These are phyloP conservation scores for Pristis pectinata DNA, from an alignment of 2,797 vertebrate species.

Conservation along the genomic window DNA sequence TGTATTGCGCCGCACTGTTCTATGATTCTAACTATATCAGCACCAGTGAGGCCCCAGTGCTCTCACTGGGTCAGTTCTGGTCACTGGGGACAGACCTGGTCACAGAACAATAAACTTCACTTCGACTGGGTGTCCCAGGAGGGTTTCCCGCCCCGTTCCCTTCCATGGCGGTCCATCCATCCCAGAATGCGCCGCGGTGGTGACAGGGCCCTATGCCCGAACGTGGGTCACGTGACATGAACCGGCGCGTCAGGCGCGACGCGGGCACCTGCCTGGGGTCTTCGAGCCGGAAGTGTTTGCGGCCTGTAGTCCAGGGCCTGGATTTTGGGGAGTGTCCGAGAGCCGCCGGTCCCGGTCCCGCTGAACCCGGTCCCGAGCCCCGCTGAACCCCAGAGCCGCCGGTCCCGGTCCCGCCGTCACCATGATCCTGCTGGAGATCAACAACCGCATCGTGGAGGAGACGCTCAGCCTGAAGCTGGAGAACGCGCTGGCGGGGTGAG, in stretches of 20 bases:
- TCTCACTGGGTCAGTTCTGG: too few relatives aligned
- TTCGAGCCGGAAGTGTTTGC: not conserved
- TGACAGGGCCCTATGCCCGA: rapidly evolving
- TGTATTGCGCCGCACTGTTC: too few relatives aligned
- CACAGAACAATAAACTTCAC: too few relatives aligned
- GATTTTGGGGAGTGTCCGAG: not conserved
- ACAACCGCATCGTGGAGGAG: slow-evolving; percentile 96
- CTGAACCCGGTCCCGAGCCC: slow-evolving; percentile 32
- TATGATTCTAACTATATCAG: too few relatives aligned
- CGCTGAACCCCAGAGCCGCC: too few relatives aligned
- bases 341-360: slow-evolving; percentile 31
- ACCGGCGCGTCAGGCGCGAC: not conserved
- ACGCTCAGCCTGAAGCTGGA: slow-evolving; percentile 89
- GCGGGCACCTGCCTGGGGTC: not conserved
- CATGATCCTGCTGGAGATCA: slow-evolving; percentile 98
- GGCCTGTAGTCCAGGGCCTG: not conserved
- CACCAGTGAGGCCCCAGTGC: too few relatives aligned
- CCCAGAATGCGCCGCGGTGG: not conserved
- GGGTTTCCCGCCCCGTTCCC: not conserved
- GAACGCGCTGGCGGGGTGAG: slow-evolving; percentile 62
- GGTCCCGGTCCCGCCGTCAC: slow-evolving; percentile 48
- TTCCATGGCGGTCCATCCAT: not conserved
- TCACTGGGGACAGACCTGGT: too few relatives aligned
- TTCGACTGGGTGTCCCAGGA: too few relatives aligned
- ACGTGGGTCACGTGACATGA: not conserved